Evolutionary conservation across 2,888 invertebrate genomes (phyloP), one percentile per base, ranked within the genome.

Genomic region (Magallana nippona): DNA sequence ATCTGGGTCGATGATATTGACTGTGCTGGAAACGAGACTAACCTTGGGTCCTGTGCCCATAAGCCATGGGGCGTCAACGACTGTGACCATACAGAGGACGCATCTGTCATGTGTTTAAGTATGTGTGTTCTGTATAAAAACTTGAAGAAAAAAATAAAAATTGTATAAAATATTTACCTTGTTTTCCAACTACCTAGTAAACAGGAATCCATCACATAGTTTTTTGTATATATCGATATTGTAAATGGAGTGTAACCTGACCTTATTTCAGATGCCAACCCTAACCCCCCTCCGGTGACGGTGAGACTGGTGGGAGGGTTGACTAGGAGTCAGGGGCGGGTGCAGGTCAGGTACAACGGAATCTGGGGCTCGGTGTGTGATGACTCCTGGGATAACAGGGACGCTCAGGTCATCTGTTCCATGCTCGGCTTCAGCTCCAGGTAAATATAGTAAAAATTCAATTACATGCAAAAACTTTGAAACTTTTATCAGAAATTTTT

Each of bases 11-110:
- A 92, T 81, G 89, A 90, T 17, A 83, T 93, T 8, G 78, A 95
- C 83, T 97, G 97, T 90, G 91, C 91, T 17, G 97, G 97, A n/a
- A 96, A 96, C 44, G 93, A 93, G 84, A 84, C 60, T 1, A 87
- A 94, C 82, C 88, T 97, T 19, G 95, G 95, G 82, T 94, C 95
- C 19, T 97, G 97, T 60, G 77, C 78, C 44, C 81, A 62, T 13
- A 83, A 83, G 32, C 86, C 82, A 13, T 88, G 86, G 86, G 88
- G 88, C 1, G 56, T 80, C 11, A 83, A 84, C 81, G 84, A 89
- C 79, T 91, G 91, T 83, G 83, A 82, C 15, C 87, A 88, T 27
- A 78, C 63, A 3, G 87, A 87, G 57, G 88, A 89, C 78, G 91
- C 90, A 1, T 87, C 86, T 5, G 90, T 90, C 56, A 87, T 88